Evolutionary conservation across 2,888 invertebrate genomes (phyloP), one percentile per base, ranked within the genome.

Genomic region (Tenthredo notha): DNA sequence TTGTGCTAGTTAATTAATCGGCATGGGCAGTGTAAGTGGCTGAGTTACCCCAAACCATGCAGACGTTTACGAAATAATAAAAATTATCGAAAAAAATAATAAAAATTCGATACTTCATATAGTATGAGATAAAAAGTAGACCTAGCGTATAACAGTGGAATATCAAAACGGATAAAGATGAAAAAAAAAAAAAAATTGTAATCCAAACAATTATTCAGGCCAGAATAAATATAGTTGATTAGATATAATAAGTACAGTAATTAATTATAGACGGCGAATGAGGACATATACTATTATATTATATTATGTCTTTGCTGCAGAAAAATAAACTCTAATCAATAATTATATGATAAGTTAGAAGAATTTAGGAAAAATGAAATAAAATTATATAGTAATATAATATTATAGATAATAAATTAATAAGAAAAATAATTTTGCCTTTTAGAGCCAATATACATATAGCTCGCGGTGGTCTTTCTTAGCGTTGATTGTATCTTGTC

Each of bases 1-100:
- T 72, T 72, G 43, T 37, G 54, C 54, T 43, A 40, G 21, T 40
- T 72, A n/a, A 10, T 40, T 40, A 21, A 61, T 61, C 80, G 40
- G 61, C 80, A 65, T 80, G 58, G 87, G 86, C 88, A 86, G 87
- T 86, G 85, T 87, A 87, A 88, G 87, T 90, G 90, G 90, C 90
- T 90, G 90, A 84, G 86, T 88, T 88, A 90, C 85, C 86, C 88
- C 85, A 86, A 87, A 84, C 88, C 87, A 84, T 50, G 84, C 78
- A 65, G 47, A 25, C 40, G 9, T 65, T 70, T 15, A 43, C 47
- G 72, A 43, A 10, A 61, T 15, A 40, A 80, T 33, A 58, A 9
- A 21, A 80, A 40, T 58, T 78, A 75, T 50, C 43, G 25, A 75
- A 25, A 75, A 75, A 50, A 50, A 15, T 43, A 33, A 21, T 25